phyloP scores from a whole-genome alignment of 2,113 vertebrate species.

The Hippocampus abdominalis region DNA sequence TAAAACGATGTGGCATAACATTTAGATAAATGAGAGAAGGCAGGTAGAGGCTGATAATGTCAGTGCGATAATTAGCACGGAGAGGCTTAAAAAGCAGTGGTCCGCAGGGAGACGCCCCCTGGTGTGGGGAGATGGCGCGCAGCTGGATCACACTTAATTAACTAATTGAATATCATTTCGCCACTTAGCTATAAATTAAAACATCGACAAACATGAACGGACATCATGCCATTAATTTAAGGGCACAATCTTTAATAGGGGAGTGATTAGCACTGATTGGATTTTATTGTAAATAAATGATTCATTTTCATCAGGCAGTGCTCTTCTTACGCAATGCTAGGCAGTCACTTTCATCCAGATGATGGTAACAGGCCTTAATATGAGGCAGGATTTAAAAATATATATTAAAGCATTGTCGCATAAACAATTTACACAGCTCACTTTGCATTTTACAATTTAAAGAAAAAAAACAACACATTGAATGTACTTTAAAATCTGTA shows the following conservation, averaged over 20 bases:
- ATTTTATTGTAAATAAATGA: conserved; percentile 37
- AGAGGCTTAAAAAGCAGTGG: conserved; percentile 66
- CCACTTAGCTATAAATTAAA: conserved; percentile 73
- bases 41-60: conserved; percentile 68
- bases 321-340: not conserved
- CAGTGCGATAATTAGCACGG: conserved; percentile 69
- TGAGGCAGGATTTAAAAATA: not conserved
- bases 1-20: conserved; percentile 16
- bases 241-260: conserved; percentile 44
- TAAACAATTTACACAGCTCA: no score
- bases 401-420: not conserved
- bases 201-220: conserved; percentile 65
- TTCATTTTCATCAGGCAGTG: not conserved
- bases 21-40: conserved; percentile 42
- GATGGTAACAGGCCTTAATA: not conserved
- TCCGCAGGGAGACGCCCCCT: conserved; percentile 63
- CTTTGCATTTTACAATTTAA: no score
- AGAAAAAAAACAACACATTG: no score
- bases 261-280: conserved; percentile 43
- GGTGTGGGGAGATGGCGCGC: conserved; percentile 71
- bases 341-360: not conserved
- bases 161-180: conserved; percentile 75
- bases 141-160: conserved; percentile 80
- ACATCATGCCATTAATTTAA: conserved; percentile 54
- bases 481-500: no score